Evolutionary conservation across 2,797 vertebrate species (phyloP).

Genomic region (Tiaroga cobitis): DNA sequence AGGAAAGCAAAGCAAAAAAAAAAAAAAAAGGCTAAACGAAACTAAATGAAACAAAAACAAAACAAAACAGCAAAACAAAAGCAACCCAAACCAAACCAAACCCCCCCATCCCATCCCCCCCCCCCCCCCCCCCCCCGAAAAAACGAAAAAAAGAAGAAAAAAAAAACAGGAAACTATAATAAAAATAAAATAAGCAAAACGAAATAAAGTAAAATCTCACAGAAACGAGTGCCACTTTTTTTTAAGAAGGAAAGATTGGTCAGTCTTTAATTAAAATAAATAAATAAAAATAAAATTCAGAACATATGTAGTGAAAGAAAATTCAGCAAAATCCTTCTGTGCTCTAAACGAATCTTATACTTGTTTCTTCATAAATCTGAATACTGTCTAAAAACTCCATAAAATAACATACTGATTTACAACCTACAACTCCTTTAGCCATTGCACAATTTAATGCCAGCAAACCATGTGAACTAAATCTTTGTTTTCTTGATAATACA

Average conservation of each 20-base stretch:
- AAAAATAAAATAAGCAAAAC: not conserved
- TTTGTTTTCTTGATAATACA: not conserved
- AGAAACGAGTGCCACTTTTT: not conserved
- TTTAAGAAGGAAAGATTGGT: not conserved
- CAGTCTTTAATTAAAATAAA: not conserved
- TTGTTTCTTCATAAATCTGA: not conserved
- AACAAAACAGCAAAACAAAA: not conserved
- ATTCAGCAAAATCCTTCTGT: not conserved
- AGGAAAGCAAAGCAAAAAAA: not conserved
- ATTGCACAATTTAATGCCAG: not conserved
- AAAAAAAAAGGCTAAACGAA: not conserved
- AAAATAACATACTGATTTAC: slow-evolving; percentile 21
- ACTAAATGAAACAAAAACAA: not conserved
- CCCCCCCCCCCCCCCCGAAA: too few relatives aligned
- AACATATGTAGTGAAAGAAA: not conserved
- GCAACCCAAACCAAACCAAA: not conserved
- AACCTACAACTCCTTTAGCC: not conserved
- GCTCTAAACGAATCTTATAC: not conserved
- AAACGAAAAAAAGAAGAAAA: not conserved
- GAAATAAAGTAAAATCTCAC: not conserved
- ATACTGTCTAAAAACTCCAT: not conserved
- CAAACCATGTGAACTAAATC: not conserved
- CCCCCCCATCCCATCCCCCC: too few relatives aligned
- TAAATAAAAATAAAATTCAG: not conserved
- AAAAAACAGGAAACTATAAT: not conserved